Evolutionary conservation across 2,797 vertebrate species (phyloP).

Genomic region (Peromyscus attwateri): DNA sequence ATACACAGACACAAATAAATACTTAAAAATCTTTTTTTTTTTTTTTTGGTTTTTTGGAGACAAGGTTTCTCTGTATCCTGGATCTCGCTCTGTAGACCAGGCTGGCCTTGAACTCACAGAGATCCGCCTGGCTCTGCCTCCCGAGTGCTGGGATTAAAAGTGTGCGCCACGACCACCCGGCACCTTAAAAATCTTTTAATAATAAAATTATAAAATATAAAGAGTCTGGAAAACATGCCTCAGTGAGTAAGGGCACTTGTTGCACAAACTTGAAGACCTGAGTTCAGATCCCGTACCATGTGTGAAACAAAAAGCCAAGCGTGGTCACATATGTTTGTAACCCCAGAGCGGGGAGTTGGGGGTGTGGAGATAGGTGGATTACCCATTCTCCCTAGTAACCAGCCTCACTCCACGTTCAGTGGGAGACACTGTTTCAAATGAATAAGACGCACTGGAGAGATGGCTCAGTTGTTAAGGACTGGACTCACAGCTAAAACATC

Average conservation of each 20-base stretch:
- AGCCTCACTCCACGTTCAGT: background rate
- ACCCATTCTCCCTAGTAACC: too few species aligned
- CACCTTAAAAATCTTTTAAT: background rate
- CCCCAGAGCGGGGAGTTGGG: background rate
- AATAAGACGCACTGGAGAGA: background rate
- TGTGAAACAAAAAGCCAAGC: background rate
- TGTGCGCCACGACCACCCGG: accelerated
- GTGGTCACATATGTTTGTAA: background rate
- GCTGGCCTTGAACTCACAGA: too few species aligned
- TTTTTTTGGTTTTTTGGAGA: too few species aligned
- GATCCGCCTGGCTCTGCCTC: too few species aligned
- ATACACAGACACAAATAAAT: background rate
- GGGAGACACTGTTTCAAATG: background rate
- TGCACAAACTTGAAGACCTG: background rate
- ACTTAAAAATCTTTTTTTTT: background rate
- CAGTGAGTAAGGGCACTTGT: background rate
- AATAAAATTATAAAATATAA: background rate
- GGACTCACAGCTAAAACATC: background rate
- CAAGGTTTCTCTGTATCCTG: too few species aligned
- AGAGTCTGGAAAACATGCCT: background rate
- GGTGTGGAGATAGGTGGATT: background rate
- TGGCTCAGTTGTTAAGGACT: background rate
- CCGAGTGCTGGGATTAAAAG: too few species aligned
- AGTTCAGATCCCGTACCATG: background rate
- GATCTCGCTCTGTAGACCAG: too few species aligned